These are phyloP conservation scores for Augochlorella aurata DNA, from an alignment of 2,888 invertebrate species.

Conservation along the genomic window DNA sequence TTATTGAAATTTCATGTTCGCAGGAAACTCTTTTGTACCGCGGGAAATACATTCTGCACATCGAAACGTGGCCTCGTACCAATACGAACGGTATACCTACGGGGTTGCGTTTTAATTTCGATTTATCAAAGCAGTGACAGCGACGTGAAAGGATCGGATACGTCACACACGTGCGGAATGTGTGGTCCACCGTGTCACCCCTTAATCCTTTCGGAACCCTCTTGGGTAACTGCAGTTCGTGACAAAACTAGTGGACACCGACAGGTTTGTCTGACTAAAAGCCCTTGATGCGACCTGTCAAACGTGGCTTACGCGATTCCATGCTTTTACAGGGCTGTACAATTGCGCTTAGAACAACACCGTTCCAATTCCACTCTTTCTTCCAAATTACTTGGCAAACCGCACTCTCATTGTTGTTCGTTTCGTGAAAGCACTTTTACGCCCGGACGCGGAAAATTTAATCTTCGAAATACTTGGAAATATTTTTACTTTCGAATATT, in stretches of 20 bases:
- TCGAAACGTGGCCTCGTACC: constrained; percentile 14
- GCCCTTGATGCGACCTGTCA: constrained; percentile 41
- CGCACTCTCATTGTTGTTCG: not conserved
- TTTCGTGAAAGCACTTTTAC: not conserved
- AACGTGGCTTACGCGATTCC: constrained; percentile 47
- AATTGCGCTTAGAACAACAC: not conserved
- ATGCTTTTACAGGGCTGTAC: not conserved
- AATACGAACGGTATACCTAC: not conserved
- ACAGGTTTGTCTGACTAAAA: constrained; percentile 48
- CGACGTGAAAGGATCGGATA: constrained; percentile 55
- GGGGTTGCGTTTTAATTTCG: constrained; percentile 59
- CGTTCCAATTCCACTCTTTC: not conserved
- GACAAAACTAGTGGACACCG: constrained; percentile 59
- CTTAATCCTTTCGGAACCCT: constrained; percentile 62
- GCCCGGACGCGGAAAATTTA: not conserved
- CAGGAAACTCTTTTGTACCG: constrained; percentile 22
- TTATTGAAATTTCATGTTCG: constrained; percentile 44
- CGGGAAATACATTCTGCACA: constrained; percentile 7
- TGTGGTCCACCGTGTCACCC: constrained; percentile 62
- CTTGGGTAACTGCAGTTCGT: constrained; percentile 51
- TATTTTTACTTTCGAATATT: not conserved
- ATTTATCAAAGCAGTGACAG: constrained; percentile 67
- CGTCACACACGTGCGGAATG: constrained; percentile 59
- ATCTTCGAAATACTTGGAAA: not conserved
- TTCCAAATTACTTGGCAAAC: not conserved